A percentile compares a stretch with the other conserved stretches of the same genome.
Evolutionary conservation across 2,113 vertebrate genomes (phyloP).

Genomic region (Toxotes jaculatrix): DNA sequence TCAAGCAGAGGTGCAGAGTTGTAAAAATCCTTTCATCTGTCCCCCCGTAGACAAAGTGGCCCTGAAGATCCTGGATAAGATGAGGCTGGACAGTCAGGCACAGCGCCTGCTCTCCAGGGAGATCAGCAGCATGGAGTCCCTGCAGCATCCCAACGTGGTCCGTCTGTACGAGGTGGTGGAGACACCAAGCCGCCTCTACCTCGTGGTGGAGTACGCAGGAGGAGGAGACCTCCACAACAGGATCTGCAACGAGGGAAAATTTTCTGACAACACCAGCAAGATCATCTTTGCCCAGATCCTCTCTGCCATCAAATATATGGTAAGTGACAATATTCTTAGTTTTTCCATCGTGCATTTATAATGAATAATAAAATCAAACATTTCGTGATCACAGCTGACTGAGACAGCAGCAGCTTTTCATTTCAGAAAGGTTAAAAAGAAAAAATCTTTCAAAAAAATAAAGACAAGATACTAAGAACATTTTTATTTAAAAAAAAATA

Average conservation of each 20-base stretch:
- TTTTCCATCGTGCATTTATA: no score
- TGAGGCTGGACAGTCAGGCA: slow-evolving; percentile 89
- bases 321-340: slow-evolving; percentile 13
- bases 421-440: no score
- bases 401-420: no score
- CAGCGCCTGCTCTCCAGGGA: slow-evolving; percentile 91
- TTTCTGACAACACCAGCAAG: slow-evolving; percentile 89
- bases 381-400: background rate
- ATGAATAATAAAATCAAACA: background rate
- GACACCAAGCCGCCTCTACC: slow-evolving; percentile 89
- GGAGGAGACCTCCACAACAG: slow-evolving; percentile 94
- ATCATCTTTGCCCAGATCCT: slow-evolving; percentile 94
- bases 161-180: slow-evolving; percentile 96
- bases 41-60: slow-evolving; percentile 92
- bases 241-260: slow-evolving; percentile 89
- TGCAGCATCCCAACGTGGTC: slow-evolving; percentile 94
- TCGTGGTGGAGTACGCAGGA: slow-evolving; percentile 95
- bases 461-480: no score
- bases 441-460: no score
- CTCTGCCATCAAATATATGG: slow-evolving; percentile 96
- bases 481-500: no score
- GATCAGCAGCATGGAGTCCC: slow-evolving; percentile 93
- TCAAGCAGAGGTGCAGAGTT: no score
- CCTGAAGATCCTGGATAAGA: slow-evolving; percentile 96
- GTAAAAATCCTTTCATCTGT: background rate